These are phyloP conservation scores for Nylanderia fulva DNA, from an alignment of 1,140 invertebrate genomes.

Conservation along the genomic window DNA sequence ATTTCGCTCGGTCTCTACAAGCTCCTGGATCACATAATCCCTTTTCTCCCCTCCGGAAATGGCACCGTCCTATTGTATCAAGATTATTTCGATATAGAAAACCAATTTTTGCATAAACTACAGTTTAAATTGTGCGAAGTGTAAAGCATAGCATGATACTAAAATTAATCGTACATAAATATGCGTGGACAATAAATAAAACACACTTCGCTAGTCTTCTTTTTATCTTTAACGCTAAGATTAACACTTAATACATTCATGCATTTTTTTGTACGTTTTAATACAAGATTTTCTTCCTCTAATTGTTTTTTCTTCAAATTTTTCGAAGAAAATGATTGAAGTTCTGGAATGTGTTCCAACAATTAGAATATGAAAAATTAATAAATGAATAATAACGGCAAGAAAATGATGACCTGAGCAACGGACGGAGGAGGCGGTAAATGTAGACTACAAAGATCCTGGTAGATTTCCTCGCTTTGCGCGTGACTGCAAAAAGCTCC, in stretches of 20 bases:
- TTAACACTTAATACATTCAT: slow-evolving; percentile 41
- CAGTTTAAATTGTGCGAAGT: background rate
- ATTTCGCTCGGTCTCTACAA: slow-evolving; percentile 98
- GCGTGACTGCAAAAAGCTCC: slow-evolving; percentile 89
- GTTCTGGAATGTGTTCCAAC: background rate
- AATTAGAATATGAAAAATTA: background rate
- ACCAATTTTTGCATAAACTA: background rate
- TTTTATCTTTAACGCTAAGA: background rate
- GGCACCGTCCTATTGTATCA: slow-evolving; percentile 66
- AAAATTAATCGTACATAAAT: slow-evolving; percentile 37
- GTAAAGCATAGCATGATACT: slow-evolving; percentile 19
- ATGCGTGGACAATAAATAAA: slow-evolving; percentile 14
- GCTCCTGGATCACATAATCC: slow-evolving; percentile 97
- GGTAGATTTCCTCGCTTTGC: slow-evolving; percentile 93
- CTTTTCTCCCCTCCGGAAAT: slow-evolving; percentile 92
- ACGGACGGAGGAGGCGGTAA: slow-evolving; percentile 83
- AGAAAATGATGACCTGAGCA: slow-evolving; percentile 81
- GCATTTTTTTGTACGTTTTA: background rate
- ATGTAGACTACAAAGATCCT: slow-evolving; percentile 91
- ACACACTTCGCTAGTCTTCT: background rate
- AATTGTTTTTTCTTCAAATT: background rate
- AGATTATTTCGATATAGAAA: slow-evolving; percentile 15
- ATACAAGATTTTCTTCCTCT: background rate
- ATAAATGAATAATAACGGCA: slow-evolving; percentile 63
- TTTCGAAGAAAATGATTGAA: background rate